A percentile compares a stretch with the other conserved stretches of the same genome.
Evolutionary conservation across 2,888 invertebrate species (phyloP).

Genomic region (Erebia aethiops): DNA sequence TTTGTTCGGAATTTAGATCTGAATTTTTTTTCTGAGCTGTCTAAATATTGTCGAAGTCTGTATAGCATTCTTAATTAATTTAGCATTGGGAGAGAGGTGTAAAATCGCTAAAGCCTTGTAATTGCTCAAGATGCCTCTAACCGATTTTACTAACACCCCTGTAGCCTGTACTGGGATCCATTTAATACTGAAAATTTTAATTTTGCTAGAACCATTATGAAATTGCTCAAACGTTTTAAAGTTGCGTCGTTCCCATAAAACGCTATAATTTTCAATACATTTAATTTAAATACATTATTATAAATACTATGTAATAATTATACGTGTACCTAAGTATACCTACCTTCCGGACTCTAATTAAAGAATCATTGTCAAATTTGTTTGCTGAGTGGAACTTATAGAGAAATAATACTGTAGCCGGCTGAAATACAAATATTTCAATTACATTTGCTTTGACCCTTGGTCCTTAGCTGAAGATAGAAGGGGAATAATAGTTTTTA

Average conservation of each 20-base stretch:
- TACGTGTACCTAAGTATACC: too few relatives aligned
- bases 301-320: too few relatives aligned
- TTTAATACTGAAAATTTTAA: constrained; percentile 24
- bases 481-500: too few relatives aligned
- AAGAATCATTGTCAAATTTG: too few relatives aligned
- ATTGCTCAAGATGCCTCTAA: constrained; percentile 48
- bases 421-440: too few relatives aligned
- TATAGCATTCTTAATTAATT: constrained; percentile 46
- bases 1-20: too few relatives aligned
- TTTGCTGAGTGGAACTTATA: too few relatives aligned
- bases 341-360: too few relatives aligned
- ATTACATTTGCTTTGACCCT: too few relatives aligned
- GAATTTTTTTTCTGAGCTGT: constrained; percentile 2
- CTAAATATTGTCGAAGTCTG: constrained; percentile 38
- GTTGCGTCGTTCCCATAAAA: neutral
- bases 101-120: constrained; percentile 48
- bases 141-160: constrained; percentile 33
- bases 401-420: too few relatives aligned
- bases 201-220: constrained; percentile 7
- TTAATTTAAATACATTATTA: neutral
- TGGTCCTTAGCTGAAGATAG: too few relatives aligned
- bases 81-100: constrained; percentile 44
- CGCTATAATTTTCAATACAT: neutral
- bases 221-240: constrained; percentile 25
- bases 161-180: constrained; percentile 27